These are phyloP conservation scores for Drosophila bocqueti DNA, from an alignment of 1,140 invertebrate species.

Conservation along the genomic window DNA sequence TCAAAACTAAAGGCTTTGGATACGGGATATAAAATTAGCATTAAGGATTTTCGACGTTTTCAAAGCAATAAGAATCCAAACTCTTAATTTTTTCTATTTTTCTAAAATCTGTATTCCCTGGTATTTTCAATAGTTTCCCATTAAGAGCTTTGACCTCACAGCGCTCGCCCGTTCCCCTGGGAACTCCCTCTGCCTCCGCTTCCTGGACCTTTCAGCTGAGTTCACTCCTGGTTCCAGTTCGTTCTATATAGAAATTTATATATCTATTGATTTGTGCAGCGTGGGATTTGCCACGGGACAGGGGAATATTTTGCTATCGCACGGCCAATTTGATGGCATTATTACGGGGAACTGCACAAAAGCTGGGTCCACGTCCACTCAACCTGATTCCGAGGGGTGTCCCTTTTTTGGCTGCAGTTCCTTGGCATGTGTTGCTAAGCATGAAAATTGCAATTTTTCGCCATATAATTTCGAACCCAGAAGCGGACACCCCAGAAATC, in stretches of 20 bases:
- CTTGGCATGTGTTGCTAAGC: conserved; percentile 58
- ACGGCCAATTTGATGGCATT: conserved; percentile 69
- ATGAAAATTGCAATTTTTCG: conserved; percentile 76
- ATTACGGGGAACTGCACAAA: conserved; percentile 61
- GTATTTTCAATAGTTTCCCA: background rate
- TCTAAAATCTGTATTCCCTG: background rate
- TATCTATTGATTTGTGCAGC: background rate
- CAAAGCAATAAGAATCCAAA: background rate
- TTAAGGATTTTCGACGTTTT: too few species aligned
- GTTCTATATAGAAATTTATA: background rate
- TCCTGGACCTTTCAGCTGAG: background rate
- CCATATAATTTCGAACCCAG: conserved; percentile 57
- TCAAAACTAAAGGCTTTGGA: background rate
- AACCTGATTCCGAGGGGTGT: conserved; percentile 17
- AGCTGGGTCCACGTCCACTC: conserved; percentile 10
- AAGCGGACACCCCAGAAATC: conserved; percentile 26
- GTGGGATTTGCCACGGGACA: conserved; percentile 20
- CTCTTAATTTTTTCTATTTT: background rate
- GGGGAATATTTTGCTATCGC: conserved; percentile 17
- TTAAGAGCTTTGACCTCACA: background rate
- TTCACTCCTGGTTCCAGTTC: conserved; percentile 8
- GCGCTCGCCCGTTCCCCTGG: background rate
- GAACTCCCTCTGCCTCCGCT: background rate
- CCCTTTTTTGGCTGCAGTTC: conserved; percentile 26
- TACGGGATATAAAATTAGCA: background rate